These are phyloP conservation scores for Leptinotarsa juncta DNA, from an alignment of 2,888 invertebrate species.

Conservation along the genomic window DNA sequence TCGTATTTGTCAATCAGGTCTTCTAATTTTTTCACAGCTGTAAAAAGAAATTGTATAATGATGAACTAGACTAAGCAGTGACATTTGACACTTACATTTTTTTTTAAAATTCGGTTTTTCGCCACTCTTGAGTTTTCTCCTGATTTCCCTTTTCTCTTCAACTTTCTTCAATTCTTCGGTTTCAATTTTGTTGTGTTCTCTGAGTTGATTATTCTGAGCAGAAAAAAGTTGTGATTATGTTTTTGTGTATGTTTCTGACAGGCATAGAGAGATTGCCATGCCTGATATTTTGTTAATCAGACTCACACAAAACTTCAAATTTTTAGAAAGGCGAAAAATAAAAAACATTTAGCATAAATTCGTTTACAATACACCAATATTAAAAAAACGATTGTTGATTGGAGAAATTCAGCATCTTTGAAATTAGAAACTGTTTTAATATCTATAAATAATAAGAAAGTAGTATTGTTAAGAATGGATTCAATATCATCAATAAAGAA, in stretches of 20 bases:
- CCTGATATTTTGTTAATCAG: no score
- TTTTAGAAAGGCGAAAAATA: no score
- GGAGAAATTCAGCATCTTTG: no score
- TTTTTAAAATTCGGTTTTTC: constrained; percentile 78
- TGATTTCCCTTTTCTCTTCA: constrained; percentile 70
- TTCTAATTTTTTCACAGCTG: constrained; percentile 83
- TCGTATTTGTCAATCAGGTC: constrained; percentile 84
- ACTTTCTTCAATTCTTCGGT: constrained; percentile 69
- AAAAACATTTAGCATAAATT: background rate
- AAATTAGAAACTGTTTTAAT: no score
- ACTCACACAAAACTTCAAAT: no score
- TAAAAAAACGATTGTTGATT: no score
- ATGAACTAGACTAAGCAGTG: background rate
- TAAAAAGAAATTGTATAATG: constrained; percentile 58
- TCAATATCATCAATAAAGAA: no score
- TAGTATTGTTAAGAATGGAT: no score
- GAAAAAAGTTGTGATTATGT: background rate
- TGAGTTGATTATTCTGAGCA: constrained; percentile 78
- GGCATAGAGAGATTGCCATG: no score
- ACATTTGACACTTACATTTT: constrained; percentile 71
- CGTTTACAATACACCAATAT: background rate
- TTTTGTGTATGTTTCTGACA: no score
- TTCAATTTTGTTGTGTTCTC: constrained; percentile 72
- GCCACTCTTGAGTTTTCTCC: constrained; percentile 74
- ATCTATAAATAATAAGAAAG: no score